These are phyloP conservation scores for Cinclus mexicanus DNA, from an alignment of 2,113 vertebrate genomes.

Conservation along the genomic window DNA sequence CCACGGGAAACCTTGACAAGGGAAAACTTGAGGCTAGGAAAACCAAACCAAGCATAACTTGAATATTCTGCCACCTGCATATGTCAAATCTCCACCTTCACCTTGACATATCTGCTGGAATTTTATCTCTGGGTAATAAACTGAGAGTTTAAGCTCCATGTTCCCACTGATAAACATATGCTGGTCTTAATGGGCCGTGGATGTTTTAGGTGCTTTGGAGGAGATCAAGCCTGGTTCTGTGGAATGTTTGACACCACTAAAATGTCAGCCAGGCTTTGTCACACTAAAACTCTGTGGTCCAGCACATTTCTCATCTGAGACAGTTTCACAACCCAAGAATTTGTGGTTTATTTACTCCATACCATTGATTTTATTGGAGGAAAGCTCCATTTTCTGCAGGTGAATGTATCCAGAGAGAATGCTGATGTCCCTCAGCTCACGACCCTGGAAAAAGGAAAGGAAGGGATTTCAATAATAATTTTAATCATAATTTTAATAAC, in stretches of 20 bases:
- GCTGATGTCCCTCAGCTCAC: constrained; percentile 76
- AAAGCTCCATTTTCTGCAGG: constrained; percentile 89
- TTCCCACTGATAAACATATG: background rate
- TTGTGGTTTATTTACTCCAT: constrained; percentile 15
- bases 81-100: background rate
- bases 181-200: background rate
- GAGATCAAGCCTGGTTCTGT: background rate
- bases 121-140: constrained; percentile 25
- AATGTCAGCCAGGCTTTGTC: background rate
- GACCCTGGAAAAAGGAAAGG: constrained; percentile 72
- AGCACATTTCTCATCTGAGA: background rate
- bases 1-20: background rate
- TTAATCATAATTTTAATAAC: background rate
- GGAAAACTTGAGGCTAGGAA: background rate
- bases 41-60: background rate
- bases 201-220: background rate
- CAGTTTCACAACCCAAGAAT: background rate
- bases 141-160: background rate
- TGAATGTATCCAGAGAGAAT: constrained; percentile 83
- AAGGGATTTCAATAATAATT: background rate
- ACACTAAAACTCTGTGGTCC: background rate
- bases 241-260: background rate
- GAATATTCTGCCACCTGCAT: background rate
- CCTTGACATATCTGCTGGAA: background rate
- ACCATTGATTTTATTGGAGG: constrained; percentile 91